phyloP scores from a whole-genome alignment of 2,113 vertebrate genomes.

The Sigmodon hispidus region DNA sequence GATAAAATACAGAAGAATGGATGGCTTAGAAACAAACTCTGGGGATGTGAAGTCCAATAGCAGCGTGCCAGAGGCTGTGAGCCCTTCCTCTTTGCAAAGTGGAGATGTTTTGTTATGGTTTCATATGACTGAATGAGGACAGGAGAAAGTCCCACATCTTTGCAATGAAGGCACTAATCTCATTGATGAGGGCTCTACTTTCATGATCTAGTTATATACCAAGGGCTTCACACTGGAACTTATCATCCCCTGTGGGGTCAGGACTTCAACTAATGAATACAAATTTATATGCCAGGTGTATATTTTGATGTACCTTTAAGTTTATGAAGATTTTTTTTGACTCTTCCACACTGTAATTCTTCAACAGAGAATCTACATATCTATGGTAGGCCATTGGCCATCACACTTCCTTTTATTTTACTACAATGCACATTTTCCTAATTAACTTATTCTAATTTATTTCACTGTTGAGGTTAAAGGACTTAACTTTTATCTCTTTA shows the following conservation, averaged over 20 bases:
- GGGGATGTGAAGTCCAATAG: background rate
- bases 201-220: background rate
- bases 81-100: background rate
- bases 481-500: background rate
- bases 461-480: background rate
- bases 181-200: background rate
- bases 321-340: background rate
- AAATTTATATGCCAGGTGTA: background rate
- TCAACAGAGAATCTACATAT: background rate
- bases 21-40: background rate
- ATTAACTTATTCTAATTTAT: background rate
- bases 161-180: background rate
- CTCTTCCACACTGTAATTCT: background rate
- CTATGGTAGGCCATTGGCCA: background rate
- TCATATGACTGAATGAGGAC: background rate
- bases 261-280: background rate
- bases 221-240: background rate
- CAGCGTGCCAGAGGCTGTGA: background rate
- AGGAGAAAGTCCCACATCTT: background rate
- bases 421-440: background rate
- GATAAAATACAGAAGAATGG: too few species aligned
- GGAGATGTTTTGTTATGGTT: background rate
- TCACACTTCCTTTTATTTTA: background rate
- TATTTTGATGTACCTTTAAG: background rate
- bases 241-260: background rate